phyloP scores from a whole-genome alignment of 2,888 invertebrate species.

The Sesia bembeciformis region DNA sequence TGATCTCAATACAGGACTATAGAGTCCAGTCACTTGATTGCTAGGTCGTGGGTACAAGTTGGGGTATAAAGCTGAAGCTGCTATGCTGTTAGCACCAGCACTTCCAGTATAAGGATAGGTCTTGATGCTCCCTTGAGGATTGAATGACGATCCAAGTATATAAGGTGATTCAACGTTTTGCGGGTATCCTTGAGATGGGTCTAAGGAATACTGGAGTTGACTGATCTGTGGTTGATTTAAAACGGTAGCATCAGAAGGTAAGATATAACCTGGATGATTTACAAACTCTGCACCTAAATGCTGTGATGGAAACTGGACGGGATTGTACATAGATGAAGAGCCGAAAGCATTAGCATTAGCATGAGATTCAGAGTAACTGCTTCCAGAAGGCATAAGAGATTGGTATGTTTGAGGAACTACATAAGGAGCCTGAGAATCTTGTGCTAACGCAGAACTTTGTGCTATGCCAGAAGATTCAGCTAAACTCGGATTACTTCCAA shows the following conservation, averaged over 20 bases:
- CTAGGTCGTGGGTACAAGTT: constrained; percentile 10
- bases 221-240: not conserved
- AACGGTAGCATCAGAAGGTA: not conserved
- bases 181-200: not conserved
- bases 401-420: no score
- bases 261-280: no score
- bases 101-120: not conserved
- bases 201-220: not conserved
- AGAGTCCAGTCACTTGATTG: not conserved
- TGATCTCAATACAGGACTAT: not conserved
- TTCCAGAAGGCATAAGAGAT: no score
- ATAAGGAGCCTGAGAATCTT: no score
- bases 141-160: not conserved
- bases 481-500: no score
- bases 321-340: no score
- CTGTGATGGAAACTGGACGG: no score
- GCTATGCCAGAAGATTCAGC: no score
- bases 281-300: no score
- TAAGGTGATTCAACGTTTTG: not conserved
- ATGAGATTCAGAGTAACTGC: no score
- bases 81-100: constrained; percentile 1
- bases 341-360: no score
- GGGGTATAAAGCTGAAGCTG: constrained; percentile 13
- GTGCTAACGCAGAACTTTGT: no score
- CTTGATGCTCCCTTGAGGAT: not conserved